phyloP scores from a whole-genome alignment of 2,113 vertebrate species.

The Colinus virginianus region DNA sequence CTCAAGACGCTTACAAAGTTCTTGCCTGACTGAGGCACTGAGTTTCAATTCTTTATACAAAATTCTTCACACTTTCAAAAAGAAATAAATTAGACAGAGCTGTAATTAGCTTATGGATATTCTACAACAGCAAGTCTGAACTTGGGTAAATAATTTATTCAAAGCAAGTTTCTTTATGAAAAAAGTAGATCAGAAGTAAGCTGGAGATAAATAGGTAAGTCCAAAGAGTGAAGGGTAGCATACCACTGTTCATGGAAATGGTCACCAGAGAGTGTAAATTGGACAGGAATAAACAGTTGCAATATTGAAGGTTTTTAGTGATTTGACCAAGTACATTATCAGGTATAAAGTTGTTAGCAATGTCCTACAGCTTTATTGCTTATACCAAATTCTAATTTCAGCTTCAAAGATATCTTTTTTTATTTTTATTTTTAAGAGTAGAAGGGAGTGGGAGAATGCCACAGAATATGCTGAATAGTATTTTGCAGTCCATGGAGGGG shows the following conservation, averaged over 20 bases:
- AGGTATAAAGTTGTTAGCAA: neutral
- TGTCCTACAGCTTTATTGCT: neutral
- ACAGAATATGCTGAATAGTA: neutral
- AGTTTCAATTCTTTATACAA: neutral
- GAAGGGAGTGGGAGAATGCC: neutral
- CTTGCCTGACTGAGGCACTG: neutral
- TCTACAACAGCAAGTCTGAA: neutral
- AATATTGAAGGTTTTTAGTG: neutral
- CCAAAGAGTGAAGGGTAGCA: neutral
- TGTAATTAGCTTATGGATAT: neutral
- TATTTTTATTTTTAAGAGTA: too few species aligned
- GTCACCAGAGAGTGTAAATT: neutral
- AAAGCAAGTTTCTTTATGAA: conserved; percentile 1
- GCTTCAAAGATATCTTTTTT: too few species aligned
- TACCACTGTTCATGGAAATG: neutral
- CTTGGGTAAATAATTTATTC: neutral
- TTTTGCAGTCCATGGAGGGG: neutral
- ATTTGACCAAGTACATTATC: neutral
- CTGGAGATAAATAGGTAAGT: neutral
- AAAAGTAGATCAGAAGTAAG: neutral
- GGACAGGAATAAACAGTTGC: neutral
- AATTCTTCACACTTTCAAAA: conserved; percentile 20
- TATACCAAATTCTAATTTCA: neutral
- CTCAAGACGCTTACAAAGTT: neutral
- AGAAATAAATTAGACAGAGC: neutral